Evolutionary conservation across 2,888 invertebrate genomes (phyloP).

Genomic region (Drosophila fulvimacula): DNA sequence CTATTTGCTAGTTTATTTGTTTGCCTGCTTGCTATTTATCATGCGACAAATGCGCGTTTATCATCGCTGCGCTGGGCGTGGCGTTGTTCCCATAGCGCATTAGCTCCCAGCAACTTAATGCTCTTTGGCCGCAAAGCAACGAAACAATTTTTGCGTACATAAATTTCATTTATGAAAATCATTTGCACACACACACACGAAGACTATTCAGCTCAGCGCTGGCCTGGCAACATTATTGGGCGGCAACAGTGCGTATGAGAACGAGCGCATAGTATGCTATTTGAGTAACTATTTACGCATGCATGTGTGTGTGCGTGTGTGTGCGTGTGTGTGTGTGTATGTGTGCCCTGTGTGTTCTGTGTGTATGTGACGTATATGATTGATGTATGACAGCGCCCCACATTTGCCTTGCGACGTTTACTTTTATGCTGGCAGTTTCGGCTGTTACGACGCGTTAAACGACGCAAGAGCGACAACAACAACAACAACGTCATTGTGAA

Average conservation of each 20-base stretch:
- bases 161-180: constrained; percentile 77
- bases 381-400: constrained; percentile 54
- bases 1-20: constrained; percentile 56
- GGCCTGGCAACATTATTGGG: constrained; percentile 31
- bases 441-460: constrained; percentile 18
- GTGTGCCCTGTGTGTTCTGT: neutral
- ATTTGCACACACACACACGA: constrained; percentile 48
- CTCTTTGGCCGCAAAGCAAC: constrained; percentile 52
- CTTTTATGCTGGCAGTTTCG: constrained; percentile 67
- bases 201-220: neutral
- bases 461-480: constrained; percentile 4
- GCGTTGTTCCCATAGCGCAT: constrained; percentile 55
- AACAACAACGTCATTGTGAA: too few species aligned
- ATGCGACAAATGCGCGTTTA: constrained; percentile 79
- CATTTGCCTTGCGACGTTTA: constrained; percentile 44
- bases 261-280: constrained; percentile 13
- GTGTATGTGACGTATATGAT: constrained; percentile 51
- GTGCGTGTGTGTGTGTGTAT: constrained; percentile 16
- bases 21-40: constrained; percentile 70
- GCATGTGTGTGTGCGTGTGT: constrained; percentile 16
- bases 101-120: constrained; percentile 56
- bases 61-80: constrained; percentile 59
- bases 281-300: constrained; percentile 46
- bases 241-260: constrained; percentile 65
- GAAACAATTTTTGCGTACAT: constrained; percentile 70